Evolutionary conservation across 1,140 invertebrate species (phyloP).

Genomic region (Dufourea novaeangliae): DNA sequence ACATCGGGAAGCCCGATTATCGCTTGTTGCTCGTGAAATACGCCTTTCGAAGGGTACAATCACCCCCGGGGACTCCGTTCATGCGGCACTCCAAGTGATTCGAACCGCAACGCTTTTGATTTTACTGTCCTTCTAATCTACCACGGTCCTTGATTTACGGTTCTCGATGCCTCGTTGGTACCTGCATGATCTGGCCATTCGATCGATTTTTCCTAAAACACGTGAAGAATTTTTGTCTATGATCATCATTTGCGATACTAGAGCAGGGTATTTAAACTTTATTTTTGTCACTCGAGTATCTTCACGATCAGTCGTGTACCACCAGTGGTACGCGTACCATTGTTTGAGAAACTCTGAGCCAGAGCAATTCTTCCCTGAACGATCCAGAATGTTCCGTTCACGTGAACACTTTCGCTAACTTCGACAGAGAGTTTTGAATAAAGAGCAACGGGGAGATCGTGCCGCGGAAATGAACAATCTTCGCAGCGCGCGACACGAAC

Average conservation of each 20-base stretch:
- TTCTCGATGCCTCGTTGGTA: too few relatives aligned
- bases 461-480: not conserved
- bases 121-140: not conserved
- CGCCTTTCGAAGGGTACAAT: not conserved
- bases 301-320: too few relatives aligned
- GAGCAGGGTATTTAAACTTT: too few relatives aligned
- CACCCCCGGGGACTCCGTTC: constrained; percentile 1
- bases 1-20: constrained; percentile 25
- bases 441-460: not conserved
- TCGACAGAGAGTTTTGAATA: not conserved
- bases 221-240: too few relatives aligned
- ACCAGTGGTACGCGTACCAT: too few relatives aligned
- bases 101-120: not conserved
- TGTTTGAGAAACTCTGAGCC: too few relatives aligned
- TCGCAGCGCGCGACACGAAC: not conserved
- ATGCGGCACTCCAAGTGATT: not conserved
- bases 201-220: not conserved
- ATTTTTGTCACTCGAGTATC: too few relatives aligned
- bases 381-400: too few relatives aligned
- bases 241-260: too few relatives aligned
- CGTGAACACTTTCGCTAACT: not conserved
- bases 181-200: not conserved
- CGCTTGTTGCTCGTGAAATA: constrained; percentile 12
- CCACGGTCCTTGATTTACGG: not conserved
- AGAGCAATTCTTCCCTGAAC: too few relatives aligned